phyloP scores from a whole-genome alignment of 2,113 vertebrate genomes.

The Sardina pilchardus region DNA sequence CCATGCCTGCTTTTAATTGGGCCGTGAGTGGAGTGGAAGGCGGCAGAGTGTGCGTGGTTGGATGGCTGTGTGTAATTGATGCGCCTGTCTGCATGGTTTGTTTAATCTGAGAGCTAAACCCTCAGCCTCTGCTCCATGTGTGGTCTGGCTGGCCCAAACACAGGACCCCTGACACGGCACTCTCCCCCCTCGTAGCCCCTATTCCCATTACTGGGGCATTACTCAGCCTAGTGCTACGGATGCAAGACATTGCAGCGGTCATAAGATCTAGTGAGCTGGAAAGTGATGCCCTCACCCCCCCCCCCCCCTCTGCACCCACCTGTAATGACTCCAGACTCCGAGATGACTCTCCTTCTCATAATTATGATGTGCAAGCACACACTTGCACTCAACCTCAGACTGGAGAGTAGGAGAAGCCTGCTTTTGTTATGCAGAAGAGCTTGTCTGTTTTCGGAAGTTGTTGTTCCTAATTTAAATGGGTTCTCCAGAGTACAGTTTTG shows the following conservation, averaged over 20 bases:
- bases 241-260: slow-evolving; percentile 45
- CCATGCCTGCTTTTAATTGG: slow-evolving; percentile 15
- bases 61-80: slow-evolving; percentile 48
- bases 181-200: background rate
- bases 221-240: slow-evolving; percentile 54
- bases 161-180: slow-evolving; percentile 36
- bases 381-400: background rate
- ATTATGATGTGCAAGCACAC: background rate
- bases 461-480: background rate
- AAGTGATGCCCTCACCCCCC: background rate
- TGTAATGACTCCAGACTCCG: background rate
- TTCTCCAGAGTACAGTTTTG: background rate
- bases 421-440: background rate
- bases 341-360: background rate
- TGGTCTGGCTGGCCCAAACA: slow-evolving; percentile 54
- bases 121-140: slow-evolving; percentile 47
- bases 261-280: slow-evolving; percentile 37
- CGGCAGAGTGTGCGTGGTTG: background rate
- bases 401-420: background rate
- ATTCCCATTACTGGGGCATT: slow-evolving; percentile 26
- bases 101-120: slow-evolving; percentile 58
- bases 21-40: background rate
- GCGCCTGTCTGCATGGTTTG: slow-evolving; percentile 57
- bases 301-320: background rate
- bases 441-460: background rate